A percentile compares a stretch with the other conserved stretches of the same genome.
phyloP scores from a whole-genome alignment of 35 echinoderm and acorn worm genomes.

The Lytechinus variegatus region DNA sequence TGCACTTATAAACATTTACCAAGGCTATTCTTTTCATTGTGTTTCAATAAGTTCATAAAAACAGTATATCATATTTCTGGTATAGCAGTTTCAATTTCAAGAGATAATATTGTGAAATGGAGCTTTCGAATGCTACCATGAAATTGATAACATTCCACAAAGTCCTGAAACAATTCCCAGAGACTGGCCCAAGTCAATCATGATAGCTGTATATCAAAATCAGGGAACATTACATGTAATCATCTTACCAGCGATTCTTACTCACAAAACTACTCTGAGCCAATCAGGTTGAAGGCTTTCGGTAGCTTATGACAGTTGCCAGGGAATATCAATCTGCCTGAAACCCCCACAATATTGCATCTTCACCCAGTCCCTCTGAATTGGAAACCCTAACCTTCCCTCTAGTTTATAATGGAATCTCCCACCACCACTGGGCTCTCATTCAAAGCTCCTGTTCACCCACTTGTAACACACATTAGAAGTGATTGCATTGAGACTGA shows the following conservation, averaged over 20 bases:
- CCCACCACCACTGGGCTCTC: not conserved
- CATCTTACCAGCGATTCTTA: too few relatives aligned
- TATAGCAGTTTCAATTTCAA: not conserved
- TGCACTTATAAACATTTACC: not conserved
- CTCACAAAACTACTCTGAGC: too few relatives aligned
- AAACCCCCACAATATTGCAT: not conserved
- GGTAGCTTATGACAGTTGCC: too few relatives aligned
- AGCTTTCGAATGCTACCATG: not conserved
- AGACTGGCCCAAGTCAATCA: not conserved
- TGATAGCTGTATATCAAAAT: not conserved
- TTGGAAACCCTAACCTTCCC: not conserved
- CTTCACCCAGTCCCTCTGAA: not conserved
- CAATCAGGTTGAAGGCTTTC: too few relatives aligned
- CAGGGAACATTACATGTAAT: not conserved
- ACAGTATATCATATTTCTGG: conserved; percentile 4
- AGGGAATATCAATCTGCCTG: too few relatives aligned
- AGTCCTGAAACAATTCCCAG: not conserved
- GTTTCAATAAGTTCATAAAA: not conserved
- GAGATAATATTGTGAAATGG: not conserved
- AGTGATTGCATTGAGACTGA: not conserved
- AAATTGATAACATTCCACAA: conserved; percentile 13
- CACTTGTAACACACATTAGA: not conserved
- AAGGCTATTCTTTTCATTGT: not conserved
- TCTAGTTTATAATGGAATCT: not conserved
- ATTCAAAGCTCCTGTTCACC: not conserved